A percentile compares a stretch with the other conserved stretches of the same genome.
phyloP scores from a whole-genome alignment of 2,888 invertebrate species.

The Hetaerina titia region DNA sequence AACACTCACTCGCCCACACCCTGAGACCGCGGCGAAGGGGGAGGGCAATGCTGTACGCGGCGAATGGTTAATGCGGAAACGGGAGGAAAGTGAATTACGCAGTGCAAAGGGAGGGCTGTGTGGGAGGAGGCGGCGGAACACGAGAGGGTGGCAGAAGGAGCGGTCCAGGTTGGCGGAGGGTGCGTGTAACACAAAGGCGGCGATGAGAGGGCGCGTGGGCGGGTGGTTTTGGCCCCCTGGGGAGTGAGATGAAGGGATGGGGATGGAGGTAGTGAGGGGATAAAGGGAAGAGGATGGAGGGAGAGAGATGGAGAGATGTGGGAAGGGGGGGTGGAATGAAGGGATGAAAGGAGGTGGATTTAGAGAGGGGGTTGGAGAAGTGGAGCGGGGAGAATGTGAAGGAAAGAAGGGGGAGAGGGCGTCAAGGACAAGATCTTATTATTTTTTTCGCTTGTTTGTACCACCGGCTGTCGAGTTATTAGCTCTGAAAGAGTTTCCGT shows the following conservation, averaged over 20 bases:
- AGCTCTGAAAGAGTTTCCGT: conserved; percentile 38
- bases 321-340: not conserved
- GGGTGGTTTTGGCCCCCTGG: no score
- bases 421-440: not conserved
- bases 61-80: not conserved
- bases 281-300: not conserved
- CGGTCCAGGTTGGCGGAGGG: no score
- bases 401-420: not conserved
- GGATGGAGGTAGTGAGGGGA: not conserved
- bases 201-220: no score
- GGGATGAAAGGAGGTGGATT: not conserved
- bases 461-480: conserved; percentile 39
- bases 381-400: not conserved
- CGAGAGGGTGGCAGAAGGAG: no score
- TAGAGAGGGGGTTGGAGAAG: not conserved
- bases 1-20: not conserved
- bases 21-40: not conserved
- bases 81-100: conserved; percentile 22
- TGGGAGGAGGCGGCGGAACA: not conserved
- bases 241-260: not conserved
- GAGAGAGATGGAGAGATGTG: not conserved
- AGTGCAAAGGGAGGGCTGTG: not conserved
- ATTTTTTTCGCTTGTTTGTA: conserved; percentile 27
- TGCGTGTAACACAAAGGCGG: no score
- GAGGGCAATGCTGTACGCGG: not conserved